A percentile compares a stretch with the other conserved stretches of the same genome.
phyloP scores from a whole-genome alignment of 2,888 invertebrate genomes.

The Uropetala carovei region DNA sequence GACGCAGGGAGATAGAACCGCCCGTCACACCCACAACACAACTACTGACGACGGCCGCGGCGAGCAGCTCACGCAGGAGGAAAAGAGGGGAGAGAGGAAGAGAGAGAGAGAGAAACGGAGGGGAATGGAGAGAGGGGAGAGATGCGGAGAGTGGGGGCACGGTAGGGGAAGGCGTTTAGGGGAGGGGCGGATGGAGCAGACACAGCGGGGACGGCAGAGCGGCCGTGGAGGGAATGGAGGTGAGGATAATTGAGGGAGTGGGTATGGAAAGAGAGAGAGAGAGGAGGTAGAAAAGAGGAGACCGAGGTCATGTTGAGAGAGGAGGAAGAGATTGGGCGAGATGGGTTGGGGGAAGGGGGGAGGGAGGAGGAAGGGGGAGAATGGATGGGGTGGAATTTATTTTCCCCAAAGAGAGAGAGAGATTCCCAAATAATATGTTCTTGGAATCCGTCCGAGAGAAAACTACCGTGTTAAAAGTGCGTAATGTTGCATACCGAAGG shows the following conservation, averaged over 20 bases:
- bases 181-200: background rate
- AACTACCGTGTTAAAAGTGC: background rate
- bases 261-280: background rate
- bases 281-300: background rate
- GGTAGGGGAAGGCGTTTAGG: background rate
- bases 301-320: slow-evolving; percentile 6
- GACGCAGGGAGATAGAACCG: background rate
- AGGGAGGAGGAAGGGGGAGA: background rate
- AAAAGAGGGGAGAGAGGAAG: background rate
- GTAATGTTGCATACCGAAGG: background rate
- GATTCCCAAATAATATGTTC: slow-evolving; percentile 59
- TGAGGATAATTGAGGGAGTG: background rate
- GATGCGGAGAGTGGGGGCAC: background rate
- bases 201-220: background rate
- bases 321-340: slow-evolving; percentile 15
- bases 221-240: background rate
- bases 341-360: background rate
- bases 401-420: background rate
- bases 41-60: slow-evolving; percentile 37
- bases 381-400: background rate
- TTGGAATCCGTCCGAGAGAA: slow-evolving; percentile 31
- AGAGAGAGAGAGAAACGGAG: background rate
- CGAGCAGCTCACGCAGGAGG: slow-evolving; percentile 23
- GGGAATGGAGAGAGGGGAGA: background rate
- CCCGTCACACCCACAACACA: slow-evolving; percentile 61